phyloP scores from a whole-genome alignment of 2,113 vertebrate species.

The Pomatorhinus ruficollis region DNA sequence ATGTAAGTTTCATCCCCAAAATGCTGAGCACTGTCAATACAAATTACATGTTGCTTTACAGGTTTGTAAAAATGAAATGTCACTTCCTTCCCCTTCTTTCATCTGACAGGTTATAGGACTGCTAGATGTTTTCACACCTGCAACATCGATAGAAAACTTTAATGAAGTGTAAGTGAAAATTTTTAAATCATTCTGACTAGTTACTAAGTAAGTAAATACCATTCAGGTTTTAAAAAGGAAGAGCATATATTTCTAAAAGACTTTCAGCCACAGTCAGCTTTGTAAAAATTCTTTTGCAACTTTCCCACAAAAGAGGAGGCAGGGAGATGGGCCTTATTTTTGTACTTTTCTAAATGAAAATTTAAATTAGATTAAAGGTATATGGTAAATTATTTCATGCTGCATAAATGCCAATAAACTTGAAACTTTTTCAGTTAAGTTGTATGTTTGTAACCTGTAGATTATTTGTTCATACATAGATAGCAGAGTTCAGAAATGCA shows the following conservation, averaged over 20 bases:
- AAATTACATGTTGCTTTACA: background rate
- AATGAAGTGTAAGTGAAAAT: conserved; percentile 88
- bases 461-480: background rate
- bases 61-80: conserved; percentile 2
- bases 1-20: background rate
- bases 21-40: background rate
- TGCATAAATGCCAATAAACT: background rate
- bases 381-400: background rate
- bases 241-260: background rate
- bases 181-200: background rate
- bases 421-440: background rate
- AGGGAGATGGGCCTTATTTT: background rate
- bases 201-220: background rate
- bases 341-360: background rate
- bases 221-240: background rate
- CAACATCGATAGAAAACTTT: conserved; percentile 88
- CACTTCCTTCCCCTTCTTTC: background rate
- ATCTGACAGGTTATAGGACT: conserved; percentile 82
- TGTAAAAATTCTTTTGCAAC: background rate
- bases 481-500: background rate
- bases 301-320: background rate
- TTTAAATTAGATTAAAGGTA: background rate
- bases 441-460: background rate
- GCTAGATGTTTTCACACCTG: conserved; percentile 94
- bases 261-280: background rate